These are phyloP conservation scores for Molossus molossus DNA, from an alignment of 2,797 vertebrate genomes.

Conservation along the genomic window DNA sequence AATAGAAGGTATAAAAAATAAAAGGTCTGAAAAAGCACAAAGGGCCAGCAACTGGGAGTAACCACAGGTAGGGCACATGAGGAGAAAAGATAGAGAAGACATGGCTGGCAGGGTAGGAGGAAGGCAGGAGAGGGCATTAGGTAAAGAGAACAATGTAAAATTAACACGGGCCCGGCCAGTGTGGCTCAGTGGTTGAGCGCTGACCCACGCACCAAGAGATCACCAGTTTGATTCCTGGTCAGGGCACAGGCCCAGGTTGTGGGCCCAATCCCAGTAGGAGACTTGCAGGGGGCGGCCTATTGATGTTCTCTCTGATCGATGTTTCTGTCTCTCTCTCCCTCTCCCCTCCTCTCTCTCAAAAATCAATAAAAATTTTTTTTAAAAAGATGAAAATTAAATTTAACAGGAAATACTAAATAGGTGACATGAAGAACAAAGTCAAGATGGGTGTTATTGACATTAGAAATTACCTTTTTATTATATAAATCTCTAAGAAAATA, in stretches of 20 bases:
- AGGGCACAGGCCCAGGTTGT: no score
- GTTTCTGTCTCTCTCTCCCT: no score
- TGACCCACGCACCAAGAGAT: no score
- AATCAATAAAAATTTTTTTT: no score
- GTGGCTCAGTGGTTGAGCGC: no score
- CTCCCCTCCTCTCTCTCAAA: no score
- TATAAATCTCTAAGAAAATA: background rate
- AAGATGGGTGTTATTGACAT: background rate
- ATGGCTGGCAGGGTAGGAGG: background rate
- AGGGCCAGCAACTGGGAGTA: background rate
- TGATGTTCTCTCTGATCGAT: no score
- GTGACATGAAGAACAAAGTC: background rate
- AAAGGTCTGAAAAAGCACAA: background rate
- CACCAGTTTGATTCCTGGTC: no score
- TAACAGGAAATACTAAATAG: background rate
- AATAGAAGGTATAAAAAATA: background rate
- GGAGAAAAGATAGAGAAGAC: background rate
- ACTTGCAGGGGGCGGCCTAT: no score
- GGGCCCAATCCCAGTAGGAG: no score
- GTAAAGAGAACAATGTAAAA: background rate
- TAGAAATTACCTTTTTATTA: conserved; percentile 23
- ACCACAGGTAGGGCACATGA: background rate
- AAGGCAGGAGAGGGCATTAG: background rate
- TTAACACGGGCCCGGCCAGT: background rate
- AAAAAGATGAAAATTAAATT: background rate